Base-by-base conservation (phyloP, 2,797 vertebrate species). In the Parambassis ranga region DNA sequence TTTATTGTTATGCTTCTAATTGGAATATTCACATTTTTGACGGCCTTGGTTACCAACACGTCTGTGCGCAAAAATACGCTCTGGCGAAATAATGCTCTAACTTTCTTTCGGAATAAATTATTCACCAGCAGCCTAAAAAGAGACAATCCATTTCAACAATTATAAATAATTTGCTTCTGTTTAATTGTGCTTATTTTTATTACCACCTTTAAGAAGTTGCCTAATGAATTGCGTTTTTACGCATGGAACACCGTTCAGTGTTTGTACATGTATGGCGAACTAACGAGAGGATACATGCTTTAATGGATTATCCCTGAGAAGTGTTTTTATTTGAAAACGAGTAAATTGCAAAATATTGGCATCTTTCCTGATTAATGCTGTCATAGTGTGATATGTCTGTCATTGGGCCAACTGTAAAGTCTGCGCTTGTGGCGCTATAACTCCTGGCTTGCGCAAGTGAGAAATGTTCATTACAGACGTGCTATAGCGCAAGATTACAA, bases 211-310 rank as follows among this genome's bases (percentile, higher is more conserved):
- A 43, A 58, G 2, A 36, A 27, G 16, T n/a, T 52, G 14, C 10
- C 1, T 27, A 7, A 19, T 36, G 7, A 7, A 15, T 26, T 49
- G 50, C 42, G 57, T 55, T 60, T 66, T 71, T 67, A 63, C 56
- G 60, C 61, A 70, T 48, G 10, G 1, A 22, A 26, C 48, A 5
- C 23, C 27, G 32, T 20, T 30, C 35, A 37, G 2, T 32, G 5
- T 51, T 7, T 14, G n/a, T n/a, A n/a, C n/a, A n/a, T n/a, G n/a
- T n/a, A n/a, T n/a, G n/a, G n/a, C n/a, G n/a, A n/a, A n/a, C n/a
- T n/a, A n/a, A n/a, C n/a, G n/a, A n/a, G n/a, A n/a, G n/a, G n/a
- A n/a, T n/a, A n/a, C n/a, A n/a, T n/a, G n/a, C n/a, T n/a, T n/a
- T n/a, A n/a, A n/a, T n/a, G n/a, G n/a, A n/a, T 22, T 14, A 14